Conservation (phyloP, 2,113 vertebrate species). For the Lathamus discolor region DNA sequence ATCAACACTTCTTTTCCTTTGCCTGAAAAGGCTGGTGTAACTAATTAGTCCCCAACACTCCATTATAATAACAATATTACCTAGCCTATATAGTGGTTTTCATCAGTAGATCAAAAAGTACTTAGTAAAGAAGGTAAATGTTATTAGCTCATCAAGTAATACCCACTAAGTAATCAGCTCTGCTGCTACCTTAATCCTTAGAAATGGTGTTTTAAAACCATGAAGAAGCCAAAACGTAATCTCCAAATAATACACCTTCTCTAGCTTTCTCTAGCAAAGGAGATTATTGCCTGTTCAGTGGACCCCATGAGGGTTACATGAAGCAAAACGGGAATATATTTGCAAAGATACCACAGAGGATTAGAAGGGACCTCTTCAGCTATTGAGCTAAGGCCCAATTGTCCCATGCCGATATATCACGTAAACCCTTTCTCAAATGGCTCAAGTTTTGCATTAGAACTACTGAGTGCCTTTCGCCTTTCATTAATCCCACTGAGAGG, state of each 20-base stretch:
- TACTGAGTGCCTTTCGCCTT: background rate
- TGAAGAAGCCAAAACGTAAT: slow-evolving; percentile 46
- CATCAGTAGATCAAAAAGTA: slow-evolving; percentile 48
- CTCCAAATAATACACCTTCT: slow-evolving; percentile 42
- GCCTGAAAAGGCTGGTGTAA: background rate
- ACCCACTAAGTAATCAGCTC: slow-evolving; percentile 29
- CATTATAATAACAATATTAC: slow-evolving; percentile 27
- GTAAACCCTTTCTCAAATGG: slow-evolving; percentile 35
- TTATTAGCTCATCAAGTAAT: slow-evolving; percentile 38
- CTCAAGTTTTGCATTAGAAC: slow-evolving; percentile 7
- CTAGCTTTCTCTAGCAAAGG: slow-evolving; percentile 26
- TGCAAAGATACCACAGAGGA: background rate
- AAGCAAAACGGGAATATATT: slow-evolving; percentile 35
- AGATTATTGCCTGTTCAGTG: slow-evolving; percentile 34
- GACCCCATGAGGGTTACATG: slow-evolving; percentile 1
- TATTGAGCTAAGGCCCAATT: slow-evolving; percentile 13
- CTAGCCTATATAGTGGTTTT: background rate
- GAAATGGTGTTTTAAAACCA: slow-evolving; percentile 46
- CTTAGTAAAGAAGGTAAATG: slow-evolving; percentile 6
- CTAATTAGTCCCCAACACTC: slow-evolving; percentile 28
- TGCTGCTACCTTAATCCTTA: slow-evolving; percentile 32
- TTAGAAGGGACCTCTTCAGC: slow-evolving; percentile 44
- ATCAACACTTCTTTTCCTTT: background rate
- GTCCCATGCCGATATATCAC: background rate
- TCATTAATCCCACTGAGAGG: background rate